These are phyloP conservation scores for Chaenocephalus aceratus DNA, from an alignment of 2,113 vertebrate species.

Conservation along the genomic window DNA sequence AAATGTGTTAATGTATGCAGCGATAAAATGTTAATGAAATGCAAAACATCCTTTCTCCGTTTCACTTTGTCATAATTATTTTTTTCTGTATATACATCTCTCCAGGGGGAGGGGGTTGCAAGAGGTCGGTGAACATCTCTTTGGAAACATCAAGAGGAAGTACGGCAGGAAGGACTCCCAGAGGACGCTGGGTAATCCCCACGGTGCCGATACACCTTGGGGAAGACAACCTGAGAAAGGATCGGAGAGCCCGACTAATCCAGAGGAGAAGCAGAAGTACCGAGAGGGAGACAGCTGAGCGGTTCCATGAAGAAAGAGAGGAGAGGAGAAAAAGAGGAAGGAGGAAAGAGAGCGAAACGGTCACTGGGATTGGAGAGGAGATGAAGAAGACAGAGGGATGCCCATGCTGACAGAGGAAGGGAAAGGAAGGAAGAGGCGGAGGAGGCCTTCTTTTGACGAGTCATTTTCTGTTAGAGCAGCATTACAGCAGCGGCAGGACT, in stretches of 20 bases:
- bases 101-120: slow-evolving; percentile 87
- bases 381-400: slow-evolving; percentile 86
- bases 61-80: slow-evolving; percentile 24
- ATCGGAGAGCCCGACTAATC: slow-evolving; percentile 83
- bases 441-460: slow-evolving; percentile 89
- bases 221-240: slow-evolving; percentile 89
- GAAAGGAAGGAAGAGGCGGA: slow-evolving; percentile 90
- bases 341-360: slow-evolving; percentile 74
- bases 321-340: slow-evolving; percentile 82
- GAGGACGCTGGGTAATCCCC: slow-evolving; percentile 83
- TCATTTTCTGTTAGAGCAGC: slow-evolving; percentile 84
- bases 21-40: slow-evolving; percentile 5
- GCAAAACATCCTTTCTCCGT: slow-evolving; percentile 36
- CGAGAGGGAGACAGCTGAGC: slow-evolving; percentile 80
- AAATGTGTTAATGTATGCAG: too few relatives aligned
- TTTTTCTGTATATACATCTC: slow-evolving; percentile 61
- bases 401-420: slow-evolving; percentile 89
- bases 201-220: slow-evolving; percentile 88
- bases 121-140: slow-evolving; percentile 88
- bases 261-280: slow-evolving; percentile 90
- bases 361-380: slow-evolving; percentile 79
- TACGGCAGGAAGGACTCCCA: slow-evolving; percentile 92
- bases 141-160: slow-evolving; percentile 91
- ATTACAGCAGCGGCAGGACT: slow-evolving; percentile 83
- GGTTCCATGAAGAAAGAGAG: slow-evolving; percentile 75